Evolutionary conservation across 1,140 invertebrate species (phyloP), one percentile per base, ranked within the genome.

Genomic region (Schlechtendalia chinensis): DNA sequence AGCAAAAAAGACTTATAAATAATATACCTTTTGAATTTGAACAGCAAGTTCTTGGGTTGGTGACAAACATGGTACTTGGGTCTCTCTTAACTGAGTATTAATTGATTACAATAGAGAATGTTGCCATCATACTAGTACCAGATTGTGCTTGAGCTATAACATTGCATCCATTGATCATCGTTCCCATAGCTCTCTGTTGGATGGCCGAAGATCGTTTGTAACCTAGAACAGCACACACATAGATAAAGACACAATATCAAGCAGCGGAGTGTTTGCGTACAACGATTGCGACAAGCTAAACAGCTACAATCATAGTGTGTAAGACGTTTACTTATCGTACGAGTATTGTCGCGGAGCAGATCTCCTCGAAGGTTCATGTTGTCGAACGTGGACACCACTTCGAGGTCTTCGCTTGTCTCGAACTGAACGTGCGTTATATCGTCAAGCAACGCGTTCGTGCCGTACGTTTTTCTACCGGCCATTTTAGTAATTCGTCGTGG

Each of bases 141-240:
- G 97, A 99, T 85, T 99, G 98, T 5, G 98, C 97, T 88, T 99
- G 97, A 17, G 97, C 97, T 86, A 99, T 99, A 0, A 99, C 96
- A 89, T 99, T 97, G 84, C 96, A 89, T 17, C 97, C 97, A 87
- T 97, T 98, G 39, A 99, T 92, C 83, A 99, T 97, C 4, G 97
- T 97, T 83, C 93, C 92, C 77, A 99, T 98, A 71, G 97, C 94
- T 86, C 98, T 89, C 85, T 99, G 98, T 84, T 99, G 98, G 85
- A 99, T 99, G 19, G 98, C 98, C 17, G 98, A 99, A 10, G 98
- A 98, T 87, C 97, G 98, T 85, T 99, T 98, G 87, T 99, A 99
- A 82, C 97, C 96, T 97, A 32, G 17, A n/a, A 8, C 6, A 19
- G 17, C 24, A 61, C 16, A 24, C 16, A 27, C 27, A 63, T 17